A percentile compares a stretch with the other conserved stretches of the same genome.
Evolutionary conservation across 2,797 vertebrate species (phyloP).

Genomic region (Adrianichthys oophorus): DNA sequence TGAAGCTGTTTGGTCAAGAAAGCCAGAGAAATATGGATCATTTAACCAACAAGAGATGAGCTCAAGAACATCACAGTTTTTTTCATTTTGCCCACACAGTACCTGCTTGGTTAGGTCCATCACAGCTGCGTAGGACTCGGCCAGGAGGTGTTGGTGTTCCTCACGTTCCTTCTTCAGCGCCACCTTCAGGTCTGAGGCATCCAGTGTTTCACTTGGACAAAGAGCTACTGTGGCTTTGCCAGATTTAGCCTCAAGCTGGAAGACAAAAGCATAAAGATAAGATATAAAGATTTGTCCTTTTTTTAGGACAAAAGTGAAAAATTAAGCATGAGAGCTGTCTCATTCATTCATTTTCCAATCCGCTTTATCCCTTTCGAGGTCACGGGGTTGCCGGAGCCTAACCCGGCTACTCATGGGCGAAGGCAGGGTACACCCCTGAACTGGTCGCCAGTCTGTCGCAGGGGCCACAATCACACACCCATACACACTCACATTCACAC

Average conservation of each 20-base stretch:
- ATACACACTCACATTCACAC: too few species aligned
- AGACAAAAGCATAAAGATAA: neutral
- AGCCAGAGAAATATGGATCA: neutral
- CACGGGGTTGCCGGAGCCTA: too few species aligned
- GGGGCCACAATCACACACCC: too few species aligned
- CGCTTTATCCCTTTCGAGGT: too few species aligned
- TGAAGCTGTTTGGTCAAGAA: constrained; percentile 81
- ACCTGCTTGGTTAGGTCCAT: constrained; percentile 95
- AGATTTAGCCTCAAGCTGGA: constrained; percentile 87
- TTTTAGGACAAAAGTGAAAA: too few species aligned
- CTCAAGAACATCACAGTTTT: constrained; percentile 2
- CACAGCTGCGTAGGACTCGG: constrained; percentile 93
- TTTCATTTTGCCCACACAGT: neutral
- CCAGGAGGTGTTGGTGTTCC: constrained; percentile 94
- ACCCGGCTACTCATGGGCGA: too few species aligned
- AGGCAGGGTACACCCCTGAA: too few species aligned
- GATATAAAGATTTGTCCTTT: too few species aligned
- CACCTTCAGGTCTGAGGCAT: constrained; percentile 87
- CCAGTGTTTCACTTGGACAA: constrained; percentile 70
- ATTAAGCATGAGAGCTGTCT: too few species aligned
- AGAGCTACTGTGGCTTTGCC: constrained; percentile 76
- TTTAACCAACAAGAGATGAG: neutral
- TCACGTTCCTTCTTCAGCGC: constrained; percentile 89
- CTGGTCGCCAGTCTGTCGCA: too few species aligned
- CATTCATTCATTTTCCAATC: too few species aligned